Base-by-base conservation (phyloP, 2,888 invertebrate species). In the Tupiocoris notatus region DNA sequence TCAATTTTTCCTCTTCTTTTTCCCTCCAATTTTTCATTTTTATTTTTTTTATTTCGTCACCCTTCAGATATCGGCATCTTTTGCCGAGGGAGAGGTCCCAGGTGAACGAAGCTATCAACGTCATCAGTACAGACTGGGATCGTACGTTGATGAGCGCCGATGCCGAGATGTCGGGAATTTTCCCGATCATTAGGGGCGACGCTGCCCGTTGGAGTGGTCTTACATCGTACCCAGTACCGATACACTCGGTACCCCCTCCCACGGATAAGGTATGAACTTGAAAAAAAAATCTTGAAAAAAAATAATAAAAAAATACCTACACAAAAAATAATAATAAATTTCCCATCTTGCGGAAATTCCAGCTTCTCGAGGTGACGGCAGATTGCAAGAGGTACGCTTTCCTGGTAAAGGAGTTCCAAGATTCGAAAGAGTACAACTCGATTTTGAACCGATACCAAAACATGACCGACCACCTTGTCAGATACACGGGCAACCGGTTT, bases 401-500 rank as follows among this genome's bases (percentile, higher is more conserved):
- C n/a, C 39, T 73, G 54, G 73, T 73, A 21, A 63, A 61, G 39
- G 62, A 73, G 17, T 73, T 73, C 22, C 57, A 73, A 12, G 62
- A 23, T 3, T 73, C 73, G n/a, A 61, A 54, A 39, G 62, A 63
- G 12, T 73, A 62, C 63, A 61, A 73, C 39, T 54, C 22, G 20
- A 73, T 73, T 18, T 54, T 73, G 12, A 39, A 63, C 39, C 24
- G 23, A 20, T 73, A 73, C 54, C 73, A 73, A 20, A 57, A 62
- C 73, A 73, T 73, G 73, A 73, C 73, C 7, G 73, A 73, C 54
- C 62, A 73, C 21, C 63, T 73, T 21, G 73, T 73, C n/a, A 25
- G 39, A 25, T 20, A 73, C 56, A 25, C 73, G 6, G 54, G 73
- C 16, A 73, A 73, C 63, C 23, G 39, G 18, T 73, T 73, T 18